Conservation (phyloP, 2,113 vertebrate species). For the Rynchops niger region DNA sequence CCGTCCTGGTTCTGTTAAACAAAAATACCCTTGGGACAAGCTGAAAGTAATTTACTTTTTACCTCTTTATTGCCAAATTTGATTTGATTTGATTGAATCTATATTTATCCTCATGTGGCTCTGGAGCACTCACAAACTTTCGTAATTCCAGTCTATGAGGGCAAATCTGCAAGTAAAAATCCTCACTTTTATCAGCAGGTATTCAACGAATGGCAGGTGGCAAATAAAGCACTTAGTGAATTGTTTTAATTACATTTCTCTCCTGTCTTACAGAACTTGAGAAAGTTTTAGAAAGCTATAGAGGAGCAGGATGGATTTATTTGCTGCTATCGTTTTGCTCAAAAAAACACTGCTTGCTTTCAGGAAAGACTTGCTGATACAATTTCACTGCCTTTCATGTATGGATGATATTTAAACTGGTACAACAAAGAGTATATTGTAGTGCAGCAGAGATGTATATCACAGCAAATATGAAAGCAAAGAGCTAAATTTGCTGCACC, state of each 20-base stretch:
- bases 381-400: background rate
- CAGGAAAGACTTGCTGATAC: background rate
- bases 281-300: conserved; percentile 54
- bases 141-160: conserved; percentile 74
- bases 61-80: conserved; percentile 66
- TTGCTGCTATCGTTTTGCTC: conserved; percentile 18
- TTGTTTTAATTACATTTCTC: conserved; percentile 70
- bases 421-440: background rate
- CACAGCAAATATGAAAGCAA: background rate
- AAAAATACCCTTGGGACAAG: background rate
- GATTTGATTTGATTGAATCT: conserved; percentile 74
- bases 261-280: conserved; percentile 46
- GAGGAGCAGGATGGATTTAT: background rate
- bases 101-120: conserved; percentile 73
- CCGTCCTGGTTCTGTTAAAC: background rate
- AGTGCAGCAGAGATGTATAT: background rate
- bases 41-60: conserved; percentile 38
- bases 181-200: conserved; percentile 76
- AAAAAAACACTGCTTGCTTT: background rate
- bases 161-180: conserved; percentile 80
- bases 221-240: conserved; percentile 72
- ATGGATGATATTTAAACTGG: background rate
- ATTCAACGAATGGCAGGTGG: conserved; percentile 75
- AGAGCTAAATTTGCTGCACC: background rate
- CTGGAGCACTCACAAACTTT: conserved; percentile 67